These are phyloP conservation scores for Gymnoscopelus microlampas DNA, from an alignment of 2,797 vertebrate species.

Conservation along the genomic window DNA sequence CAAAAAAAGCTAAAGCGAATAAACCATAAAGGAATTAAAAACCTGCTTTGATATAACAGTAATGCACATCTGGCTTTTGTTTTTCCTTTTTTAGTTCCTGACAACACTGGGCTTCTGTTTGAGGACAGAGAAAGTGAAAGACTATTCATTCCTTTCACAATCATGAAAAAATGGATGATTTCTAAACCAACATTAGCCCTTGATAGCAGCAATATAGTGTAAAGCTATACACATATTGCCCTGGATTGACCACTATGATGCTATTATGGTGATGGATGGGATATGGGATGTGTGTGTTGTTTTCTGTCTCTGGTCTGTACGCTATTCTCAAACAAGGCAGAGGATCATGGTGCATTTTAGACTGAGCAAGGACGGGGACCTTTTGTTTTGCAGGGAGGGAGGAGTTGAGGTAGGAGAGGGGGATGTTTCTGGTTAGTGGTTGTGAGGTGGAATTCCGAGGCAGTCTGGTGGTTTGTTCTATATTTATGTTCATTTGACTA, in stretches of 20 bases:
- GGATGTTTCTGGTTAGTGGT: constrained; percentile 45
- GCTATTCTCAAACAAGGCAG: constrained; percentile 61
- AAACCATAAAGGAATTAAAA: constrained; percentile 43
- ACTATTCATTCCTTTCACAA: constrained; percentile 23
- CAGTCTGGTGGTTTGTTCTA: constrained; percentile 65
- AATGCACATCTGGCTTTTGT: constrained; percentile 53
- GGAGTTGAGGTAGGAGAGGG: constrained; percentile 16
- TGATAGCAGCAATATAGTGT: background rate
- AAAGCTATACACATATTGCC: constrained; percentile 5
- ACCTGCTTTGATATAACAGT: constrained; percentile 66
- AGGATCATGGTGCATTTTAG: constrained; percentile 52
- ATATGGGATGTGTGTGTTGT: constrained; percentile 17
- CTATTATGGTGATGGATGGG: background rate
- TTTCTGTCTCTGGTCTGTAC: constrained; percentile 27
- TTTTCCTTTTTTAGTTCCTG: constrained; percentile 40
- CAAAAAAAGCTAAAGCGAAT: constrained; percentile 37
- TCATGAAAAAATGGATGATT: constrained; percentile 16
- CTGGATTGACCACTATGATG: constrained; percentile 25
- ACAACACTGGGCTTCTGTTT: constrained; percentile 37
- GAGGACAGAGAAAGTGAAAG: constrained; percentile 28
- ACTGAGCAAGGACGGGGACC: constrained; percentile 17
- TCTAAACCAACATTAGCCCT: constrained; percentile 41
- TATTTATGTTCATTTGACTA: constrained; percentile 82
- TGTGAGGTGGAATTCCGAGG: constrained; percentile 37
- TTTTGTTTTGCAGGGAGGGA: constrained; percentile 40